Percentiles rank a stretch among this genome's conserved stretches.
Conservation (phyloP, 1,140 invertebrate species). For the Zaprionus capensis region DNA sequence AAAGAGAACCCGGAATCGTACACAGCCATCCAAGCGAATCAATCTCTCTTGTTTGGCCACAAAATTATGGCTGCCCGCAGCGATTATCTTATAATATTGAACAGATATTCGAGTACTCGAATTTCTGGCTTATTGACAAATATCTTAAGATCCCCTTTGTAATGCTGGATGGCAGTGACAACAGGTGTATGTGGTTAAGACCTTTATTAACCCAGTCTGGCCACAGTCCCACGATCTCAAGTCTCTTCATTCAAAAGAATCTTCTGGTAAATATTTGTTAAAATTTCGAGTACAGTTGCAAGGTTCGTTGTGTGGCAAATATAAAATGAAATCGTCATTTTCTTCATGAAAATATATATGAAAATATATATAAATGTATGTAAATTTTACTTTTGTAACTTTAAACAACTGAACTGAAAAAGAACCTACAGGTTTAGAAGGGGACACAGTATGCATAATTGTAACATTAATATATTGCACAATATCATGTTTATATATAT, state of each 20-base stretch:
- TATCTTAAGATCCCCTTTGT: slow-evolving; percentile 5
- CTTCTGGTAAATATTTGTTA: background rate
- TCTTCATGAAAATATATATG: too few relatives aligned
- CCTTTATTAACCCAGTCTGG: background rate
- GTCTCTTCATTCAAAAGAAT: background rate
- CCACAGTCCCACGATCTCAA: background rate
- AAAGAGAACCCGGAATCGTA: slow-evolving; percentile 20
- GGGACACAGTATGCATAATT: too few relatives aligned
- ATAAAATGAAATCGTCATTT: too few relatives aligned
- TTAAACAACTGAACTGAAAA: too few relatives aligned
- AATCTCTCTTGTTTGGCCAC: slow-evolving; percentile 75
- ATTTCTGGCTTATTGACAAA: slow-evolving; percentile 62
- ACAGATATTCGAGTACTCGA: slow-evolving; percentile 36
- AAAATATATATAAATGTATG: too few relatives aligned
- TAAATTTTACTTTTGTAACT: too few relatives aligned
- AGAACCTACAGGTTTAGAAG: too few relatives aligned
- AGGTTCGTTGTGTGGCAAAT: too few relatives aligned
- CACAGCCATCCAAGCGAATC: slow-evolving; percentile 26
- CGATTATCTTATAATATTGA: slow-evolving; percentile 74
- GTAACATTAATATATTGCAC: too few relatives aligned
- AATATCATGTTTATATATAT: too few relatives aligned
- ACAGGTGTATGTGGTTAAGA: background rate
- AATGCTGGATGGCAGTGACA: background rate
- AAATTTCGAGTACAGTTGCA: too few relatives aligned
- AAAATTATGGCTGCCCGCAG: slow-evolving; percentile 55